Evolutionary conservation across 1,140 invertebrate genomes (phyloP).

Genomic region (Littorina saxatilis): DNA sequence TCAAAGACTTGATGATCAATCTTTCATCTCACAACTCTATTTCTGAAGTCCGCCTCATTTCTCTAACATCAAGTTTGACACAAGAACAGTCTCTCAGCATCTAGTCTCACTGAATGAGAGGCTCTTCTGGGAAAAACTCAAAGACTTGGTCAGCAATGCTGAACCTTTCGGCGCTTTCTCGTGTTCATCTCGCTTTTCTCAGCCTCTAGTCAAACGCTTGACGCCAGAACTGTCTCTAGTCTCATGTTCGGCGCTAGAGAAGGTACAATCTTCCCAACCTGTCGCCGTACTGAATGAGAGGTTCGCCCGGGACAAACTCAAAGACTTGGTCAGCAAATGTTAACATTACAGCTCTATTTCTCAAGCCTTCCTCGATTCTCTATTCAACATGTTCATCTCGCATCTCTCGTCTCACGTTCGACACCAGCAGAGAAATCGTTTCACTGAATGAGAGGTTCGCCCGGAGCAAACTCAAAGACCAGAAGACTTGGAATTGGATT

Average conservation of each 20-base stretch:
- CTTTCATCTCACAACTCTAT: constrained; percentile 26
- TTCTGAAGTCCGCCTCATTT: not conserved
- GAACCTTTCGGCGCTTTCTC: not conserved
- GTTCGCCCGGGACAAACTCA: no score
- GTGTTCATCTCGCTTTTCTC: no score
- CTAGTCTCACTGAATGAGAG: no score
- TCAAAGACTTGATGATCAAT: constrained; percentile 24
- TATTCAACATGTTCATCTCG: not conserved
- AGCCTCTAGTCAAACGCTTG: no score
- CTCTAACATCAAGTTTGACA: no score
- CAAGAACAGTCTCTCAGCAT: no score
- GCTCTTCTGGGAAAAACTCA: no score
- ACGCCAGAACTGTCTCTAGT: no score
- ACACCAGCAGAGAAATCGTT: not conserved
- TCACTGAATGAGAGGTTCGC: no score
- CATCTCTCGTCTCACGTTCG: not conserved
- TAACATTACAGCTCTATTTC: not conserved
- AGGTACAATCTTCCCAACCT: not conserved
- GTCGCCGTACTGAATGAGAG: no score
- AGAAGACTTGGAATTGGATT: no score
- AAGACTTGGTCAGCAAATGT: not conserved
- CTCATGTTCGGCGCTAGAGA: not conserved
- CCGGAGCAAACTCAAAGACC: not conserved
- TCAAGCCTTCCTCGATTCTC: no score
- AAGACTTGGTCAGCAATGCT: not conserved